Evolutionary conservation across 2,797 vertebrate species (phyloP).

Genomic region (Cirrhinus molitorella): DNA sequence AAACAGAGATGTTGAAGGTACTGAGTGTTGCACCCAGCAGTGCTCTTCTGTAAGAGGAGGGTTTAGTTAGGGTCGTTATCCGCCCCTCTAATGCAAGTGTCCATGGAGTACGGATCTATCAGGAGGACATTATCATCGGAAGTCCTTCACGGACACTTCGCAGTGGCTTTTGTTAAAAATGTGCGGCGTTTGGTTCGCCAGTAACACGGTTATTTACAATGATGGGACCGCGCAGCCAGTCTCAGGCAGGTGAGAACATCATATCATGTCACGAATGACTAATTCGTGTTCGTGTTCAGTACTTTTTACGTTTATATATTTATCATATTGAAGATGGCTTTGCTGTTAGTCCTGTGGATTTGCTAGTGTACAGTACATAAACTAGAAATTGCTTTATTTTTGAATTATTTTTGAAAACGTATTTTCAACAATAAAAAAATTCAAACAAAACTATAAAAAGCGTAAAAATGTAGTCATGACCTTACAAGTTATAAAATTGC

Average conservation of each 20-base stretch:
- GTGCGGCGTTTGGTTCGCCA: constrained; percentile 56
- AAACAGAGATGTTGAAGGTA: constrained; percentile 43
- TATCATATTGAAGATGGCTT: not conserved
- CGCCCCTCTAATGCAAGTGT: constrained; percentile 50
- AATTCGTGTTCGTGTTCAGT: not conserved
- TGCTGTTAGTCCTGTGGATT: not conserved
- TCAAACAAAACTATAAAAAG: not conserved
- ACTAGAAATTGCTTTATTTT: not conserved
- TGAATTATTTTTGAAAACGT: not conserved
- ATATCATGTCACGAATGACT: not conserved
- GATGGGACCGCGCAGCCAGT: constrained; percentile 71
- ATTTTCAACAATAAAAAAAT: not conserved
- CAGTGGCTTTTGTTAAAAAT: constrained; percentile 46
- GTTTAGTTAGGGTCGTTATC: constrained; percentile 32
- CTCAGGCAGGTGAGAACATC: constrained; percentile 67
- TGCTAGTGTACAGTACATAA: not conserved
- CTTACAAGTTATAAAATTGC: not conserved
- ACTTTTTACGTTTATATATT: not conserved
- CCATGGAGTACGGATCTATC: constrained; percentile 57
- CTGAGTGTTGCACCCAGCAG: constrained; percentile 5
- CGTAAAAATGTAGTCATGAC: not conserved
- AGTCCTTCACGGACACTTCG: constrained; percentile 55
- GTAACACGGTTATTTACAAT: constrained; percentile 65
- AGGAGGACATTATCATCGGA: constrained; percentile 50
- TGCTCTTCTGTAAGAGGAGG: constrained; percentile 40